phyloP scores from a whole-genome alignment of 2,797 vertebrate genomes.

The Gymnothorax reevesii region DNA sequence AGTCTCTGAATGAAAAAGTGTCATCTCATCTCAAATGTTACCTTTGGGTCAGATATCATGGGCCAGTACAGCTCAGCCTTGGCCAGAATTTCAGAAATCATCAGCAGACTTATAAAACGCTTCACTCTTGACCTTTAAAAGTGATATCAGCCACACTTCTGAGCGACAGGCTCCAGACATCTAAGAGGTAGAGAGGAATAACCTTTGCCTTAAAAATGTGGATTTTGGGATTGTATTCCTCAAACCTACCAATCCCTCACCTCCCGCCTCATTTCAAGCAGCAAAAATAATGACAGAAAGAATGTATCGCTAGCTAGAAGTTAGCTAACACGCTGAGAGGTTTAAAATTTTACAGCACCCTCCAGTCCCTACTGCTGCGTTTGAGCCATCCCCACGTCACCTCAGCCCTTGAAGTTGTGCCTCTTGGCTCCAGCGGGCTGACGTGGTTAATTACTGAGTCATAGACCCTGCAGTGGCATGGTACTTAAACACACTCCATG shows the following conservation, averaged over 20 bases:
- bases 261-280: constrained; percentile 21
- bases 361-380: constrained; percentile 36
- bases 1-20: background rate
- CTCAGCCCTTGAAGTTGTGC: constrained; percentile 68
- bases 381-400: constrained; percentile 36
- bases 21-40: background rate
- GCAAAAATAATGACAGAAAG: constrained; percentile 51
- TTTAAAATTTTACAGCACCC: constrained; percentile 39
- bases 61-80: background rate
- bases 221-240: background rate
- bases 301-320: constrained; percentile 36
- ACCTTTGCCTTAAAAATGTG: background rate
- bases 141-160: background rate
- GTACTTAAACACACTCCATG: constrained; percentile 35
- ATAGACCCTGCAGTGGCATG: constrained; percentile 55
- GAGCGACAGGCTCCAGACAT: background rate
- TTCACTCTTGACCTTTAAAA: background rate
- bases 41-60: background rate
- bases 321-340: constrained; percentile 39
- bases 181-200: background rate
- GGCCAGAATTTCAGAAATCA: background rate
- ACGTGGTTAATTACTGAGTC: constrained; percentile 72
- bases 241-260: constrained; percentile 31
- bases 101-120: background rate
- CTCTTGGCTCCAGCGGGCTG: constrained; percentile 61